Base-by-base conservation (phyloP, 2,113 vertebrate genomes). In the Choloepus hoffmanni region DNA sequence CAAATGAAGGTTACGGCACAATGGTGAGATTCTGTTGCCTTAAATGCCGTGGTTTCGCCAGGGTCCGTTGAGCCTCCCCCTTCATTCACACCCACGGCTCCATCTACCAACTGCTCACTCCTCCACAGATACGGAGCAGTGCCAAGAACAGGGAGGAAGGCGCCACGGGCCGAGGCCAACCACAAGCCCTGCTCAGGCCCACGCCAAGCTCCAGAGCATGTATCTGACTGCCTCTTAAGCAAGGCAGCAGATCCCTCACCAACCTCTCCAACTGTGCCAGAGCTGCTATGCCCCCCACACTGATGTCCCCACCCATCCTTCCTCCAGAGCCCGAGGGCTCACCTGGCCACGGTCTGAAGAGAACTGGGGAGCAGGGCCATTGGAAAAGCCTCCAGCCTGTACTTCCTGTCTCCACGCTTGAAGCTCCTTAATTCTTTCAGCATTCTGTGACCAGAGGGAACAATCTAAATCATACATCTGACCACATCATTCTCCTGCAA, bases 161-260 rank as follows among this genome's bases (percentile, higher is more conserved):
- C 73, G 40, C 53, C 15, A 5, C 2, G 65, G 9, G 9, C 72
- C 9, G 60, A 6, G 2, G 36, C 21, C 30, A 7, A 1, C 23
- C 4, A 15, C 65, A 0, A 1, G 4, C 28, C 53, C 23, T 5
- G 21, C 43, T 33, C 94, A 67, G 45, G 82, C 67, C 4, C 81
- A 28, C 18, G 1, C 5, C 0, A 1, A 40, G 60, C 36, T 33
- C 60, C 8, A 8, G 0, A 26, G 40, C 23, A 30, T 3, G 1
- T 0, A 0, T 36, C 63, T n/a, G 16, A 33, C 50, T 2, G 2
- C 5, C 74, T 6, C 0, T 2, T 18, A 36, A 15, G 5, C 30
- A 16, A 3, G 4, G 10, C 43, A 19, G 7, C 7, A 26, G 21
- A 5, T 48, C 40, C 28, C 7, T 28, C 11, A 1, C 43, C 58